phyloP scores from a whole-genome alignment of 2,113 vertebrate genomes.

The Thermophis baileyi region DNA sequence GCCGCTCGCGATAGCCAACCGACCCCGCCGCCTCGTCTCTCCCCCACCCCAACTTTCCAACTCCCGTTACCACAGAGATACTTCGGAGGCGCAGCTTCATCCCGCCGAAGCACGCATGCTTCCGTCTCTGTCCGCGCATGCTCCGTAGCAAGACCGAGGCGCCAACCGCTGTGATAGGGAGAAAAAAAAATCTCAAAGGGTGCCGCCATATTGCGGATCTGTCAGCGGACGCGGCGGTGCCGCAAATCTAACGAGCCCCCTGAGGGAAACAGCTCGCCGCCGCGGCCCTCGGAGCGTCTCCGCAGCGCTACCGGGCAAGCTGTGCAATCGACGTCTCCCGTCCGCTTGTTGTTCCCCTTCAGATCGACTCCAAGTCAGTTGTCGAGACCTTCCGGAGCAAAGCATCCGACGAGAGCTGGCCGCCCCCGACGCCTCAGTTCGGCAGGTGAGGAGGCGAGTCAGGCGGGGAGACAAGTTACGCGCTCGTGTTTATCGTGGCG shows the following conservation, averaged over 20 bases:
- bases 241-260: background rate
- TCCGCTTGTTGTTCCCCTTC: background rate
- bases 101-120: constrained; percentile 27
- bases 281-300: constrained; percentile 12
- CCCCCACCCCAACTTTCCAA: no score
- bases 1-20: no score
- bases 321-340: background rate
- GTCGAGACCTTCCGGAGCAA: background rate
- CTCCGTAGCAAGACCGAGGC: background rate
- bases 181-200: constrained; percentile 26
- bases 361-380: background rate
- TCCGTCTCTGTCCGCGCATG: background rate
- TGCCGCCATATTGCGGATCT: constrained; percentile 72
- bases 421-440: constrained; percentile 10
- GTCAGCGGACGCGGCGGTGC: constrained; percentile 49
- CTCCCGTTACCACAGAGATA: background rate
- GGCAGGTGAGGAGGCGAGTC: constrained; percentile 36
- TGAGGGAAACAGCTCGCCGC: background rate
- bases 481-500: background rate
- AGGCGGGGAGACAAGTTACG: background rate
- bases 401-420: background rate
- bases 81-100: constrained; percentile 10
- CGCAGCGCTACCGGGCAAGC: constrained; percentile 37
- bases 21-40: background rate
- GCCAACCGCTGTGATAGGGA: constrained; percentile 14